phyloP scores from a whole-genome alignment of 2,888 invertebrate genomes.

The Stenchaetothrips biformis region DNA sequence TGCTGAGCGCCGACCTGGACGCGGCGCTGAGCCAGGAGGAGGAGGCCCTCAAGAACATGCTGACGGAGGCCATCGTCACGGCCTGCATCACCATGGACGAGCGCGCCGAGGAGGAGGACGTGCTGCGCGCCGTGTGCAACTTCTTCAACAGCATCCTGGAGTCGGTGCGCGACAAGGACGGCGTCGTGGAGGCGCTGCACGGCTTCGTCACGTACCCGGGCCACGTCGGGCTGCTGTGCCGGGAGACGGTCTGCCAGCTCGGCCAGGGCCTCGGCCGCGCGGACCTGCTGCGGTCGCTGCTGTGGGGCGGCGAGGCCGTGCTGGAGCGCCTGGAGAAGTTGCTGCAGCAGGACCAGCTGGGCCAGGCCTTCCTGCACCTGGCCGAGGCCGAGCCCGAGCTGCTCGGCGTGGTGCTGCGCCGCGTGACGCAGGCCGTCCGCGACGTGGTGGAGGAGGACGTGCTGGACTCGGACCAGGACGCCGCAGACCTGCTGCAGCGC shows the following conservation, averaged over 20 bases:
- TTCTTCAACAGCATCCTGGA: slow-evolving; percentile 23
- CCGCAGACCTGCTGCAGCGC: slow-evolving; percentile 60
- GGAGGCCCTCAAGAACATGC: slow-evolving; percentile 21
- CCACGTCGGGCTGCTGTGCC: slow-evolving; percentile 29
- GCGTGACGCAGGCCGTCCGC: slow-evolving; percentile 48
- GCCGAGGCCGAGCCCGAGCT: slow-evolving; percentile 57
- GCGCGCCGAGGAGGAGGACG: slow-evolving; percentile 31
- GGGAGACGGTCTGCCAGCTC: slow-evolving; percentile 27
- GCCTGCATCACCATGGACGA: slow-evolving; percentile 28
- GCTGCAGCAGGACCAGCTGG: slow-evolving; percentile 42
- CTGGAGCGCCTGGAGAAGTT: background rate
- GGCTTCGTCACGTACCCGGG: slow-evolving; percentile 30
- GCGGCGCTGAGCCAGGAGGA: background rate
- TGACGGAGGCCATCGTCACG: background rate
- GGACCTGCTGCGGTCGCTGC: slow-evolving; percentile 2
- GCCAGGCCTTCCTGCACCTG: slow-evolving; percentile 61
- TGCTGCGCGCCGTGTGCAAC: slow-evolving; percentile 30
- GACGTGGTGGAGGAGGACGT: slow-evolving; percentile 48
- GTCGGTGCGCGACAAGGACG: slow-evolving; percentile 25
- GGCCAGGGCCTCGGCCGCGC: background rate
- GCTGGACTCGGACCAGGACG: slow-evolving; percentile 59
- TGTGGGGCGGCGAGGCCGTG: slow-evolving; percentile 10
- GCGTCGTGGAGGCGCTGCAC: slow-evolving; percentile 33
- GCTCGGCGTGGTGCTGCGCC: slow-evolving; percentile 55
- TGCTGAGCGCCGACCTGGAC: slow-evolving; percentile 39